A percentile compares a stretch with the other conserved stretches of the same genome.
Conservation (phyloP, 1,140 invertebrate genomes). For the Tribolium castaneum region DNA sequence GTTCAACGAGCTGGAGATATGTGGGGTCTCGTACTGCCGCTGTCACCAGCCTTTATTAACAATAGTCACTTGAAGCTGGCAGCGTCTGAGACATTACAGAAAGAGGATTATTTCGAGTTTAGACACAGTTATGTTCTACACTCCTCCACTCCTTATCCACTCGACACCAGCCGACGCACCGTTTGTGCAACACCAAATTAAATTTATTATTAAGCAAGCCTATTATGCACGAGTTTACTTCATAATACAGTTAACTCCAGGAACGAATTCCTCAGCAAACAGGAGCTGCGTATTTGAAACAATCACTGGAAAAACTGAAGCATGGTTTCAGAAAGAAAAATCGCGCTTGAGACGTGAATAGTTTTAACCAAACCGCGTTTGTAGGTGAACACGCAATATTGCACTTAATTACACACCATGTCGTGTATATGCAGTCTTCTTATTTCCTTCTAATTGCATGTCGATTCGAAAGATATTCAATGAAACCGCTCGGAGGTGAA, state of each 20-base stretch:
- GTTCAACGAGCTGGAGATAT: slow-evolving; percentile 17
- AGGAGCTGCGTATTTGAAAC: background rate
- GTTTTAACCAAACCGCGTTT: slow-evolving; percentile 26
- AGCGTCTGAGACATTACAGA: slow-evolving; percentile 33
- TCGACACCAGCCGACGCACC: slow-evolving; percentile 33
- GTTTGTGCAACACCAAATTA: slow-evolving; percentile 32
- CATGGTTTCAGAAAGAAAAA: background rate
- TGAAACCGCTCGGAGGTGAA: slow-evolving; percentile 35
- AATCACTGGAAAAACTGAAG: background rate
- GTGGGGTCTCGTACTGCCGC: slow-evolving; percentile 20
- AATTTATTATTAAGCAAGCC: slow-evolving; percentile 34
- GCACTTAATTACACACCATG: slow-evolving; percentile 50
- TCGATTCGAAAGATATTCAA: slow-evolving; percentile 51
- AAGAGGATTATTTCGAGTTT: slow-evolving; percentile 35
- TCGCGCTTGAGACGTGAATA: slow-evolving; percentile 10
- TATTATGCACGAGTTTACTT: slow-evolving; percentile 7
- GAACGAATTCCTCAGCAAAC: slow-evolving; percentile 12
- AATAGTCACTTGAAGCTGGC: slow-evolving; percentile 26
- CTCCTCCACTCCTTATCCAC: slow-evolving; percentile 31
- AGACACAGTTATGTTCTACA: slow-evolving; percentile 32
- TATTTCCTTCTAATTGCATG: slow-evolving; percentile 54
- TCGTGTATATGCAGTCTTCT: slow-evolving; percentile 53
- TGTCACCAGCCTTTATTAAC: slow-evolving; percentile 31
- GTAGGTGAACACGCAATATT: slow-evolving; percentile 48
- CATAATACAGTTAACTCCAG: slow-evolving; percentile 6